phyloP scores from a whole-genome alignment of 2,797 vertebrate species.

The Cryptoblepharus egeriae region DNA sequence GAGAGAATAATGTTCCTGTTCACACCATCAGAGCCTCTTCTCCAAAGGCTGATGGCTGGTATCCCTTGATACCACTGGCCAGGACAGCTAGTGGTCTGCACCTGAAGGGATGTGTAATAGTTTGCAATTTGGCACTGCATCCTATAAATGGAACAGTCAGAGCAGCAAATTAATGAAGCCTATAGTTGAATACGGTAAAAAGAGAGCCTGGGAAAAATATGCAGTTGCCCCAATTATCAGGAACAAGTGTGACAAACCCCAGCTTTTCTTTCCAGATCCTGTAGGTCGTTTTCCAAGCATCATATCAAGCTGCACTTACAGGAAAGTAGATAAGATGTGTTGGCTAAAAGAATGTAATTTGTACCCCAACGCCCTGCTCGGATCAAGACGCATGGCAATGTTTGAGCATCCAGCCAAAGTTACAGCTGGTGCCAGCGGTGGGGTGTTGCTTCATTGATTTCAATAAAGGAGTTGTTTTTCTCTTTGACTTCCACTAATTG shows the following conservation, averaged over 20 bases:
- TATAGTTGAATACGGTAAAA: slow-evolving; percentile 4
- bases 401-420: background rate
- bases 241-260: background rate
- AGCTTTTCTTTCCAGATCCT: background rate
- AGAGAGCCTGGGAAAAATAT: background rate
- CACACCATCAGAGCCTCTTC: too few relatives aligned
- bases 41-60: too few relatives aligned
- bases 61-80: too few relatives aligned
- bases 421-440: background rate
- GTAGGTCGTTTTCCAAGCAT: background rate
- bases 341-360: slow-evolving; percentile 2
- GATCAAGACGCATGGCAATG: background rate
- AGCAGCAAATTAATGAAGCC: slow-evolving; percentile 10
- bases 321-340: slow-evolving; percentile 20
- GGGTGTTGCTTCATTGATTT: background rate
- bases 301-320: background rate
- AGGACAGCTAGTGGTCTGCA: background rate
- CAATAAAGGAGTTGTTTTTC: background rate
- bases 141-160: background rate
- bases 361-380: background rate
- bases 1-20: too few relatives aligned
- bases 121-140: background rate
- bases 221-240: background rate
- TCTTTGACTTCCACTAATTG: background rate
- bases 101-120: background rate